Percentiles rank a stretch among this genome's conserved stretches.
These are phyloP conservation scores for Passer montanus DNA, from an alignment of 2,113 vertebrate species.

Conservation along the genomic window DNA sequence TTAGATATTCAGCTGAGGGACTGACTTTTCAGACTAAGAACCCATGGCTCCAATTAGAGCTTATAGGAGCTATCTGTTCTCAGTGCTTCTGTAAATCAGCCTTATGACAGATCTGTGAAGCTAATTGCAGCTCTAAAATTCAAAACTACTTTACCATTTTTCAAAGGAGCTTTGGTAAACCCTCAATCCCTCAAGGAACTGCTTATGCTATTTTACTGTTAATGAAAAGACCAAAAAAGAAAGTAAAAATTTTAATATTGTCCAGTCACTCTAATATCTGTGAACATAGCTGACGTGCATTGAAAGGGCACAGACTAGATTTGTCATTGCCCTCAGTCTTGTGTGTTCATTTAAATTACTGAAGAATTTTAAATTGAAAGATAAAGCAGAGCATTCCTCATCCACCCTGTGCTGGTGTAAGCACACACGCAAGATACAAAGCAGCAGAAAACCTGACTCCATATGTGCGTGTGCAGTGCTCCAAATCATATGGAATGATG, in stretches of 20 bases:
- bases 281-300: not conserved
- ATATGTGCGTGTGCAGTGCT: not conserved
- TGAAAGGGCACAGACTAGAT: not conserved
- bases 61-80: not conserved
- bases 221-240: not conserved
- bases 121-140: slow-evolving; percentile 23
- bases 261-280: not conserved
- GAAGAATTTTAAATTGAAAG: not conserved
- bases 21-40: not conserved
- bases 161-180: slow-evolving; percentile 18
- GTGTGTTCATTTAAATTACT: not conserved
- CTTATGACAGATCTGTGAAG: slow-evolving; percentile 10
- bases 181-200: not conserved
- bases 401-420: not conserved
- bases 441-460: not conserved
- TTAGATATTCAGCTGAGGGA: not conserved
- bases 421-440: not conserved
- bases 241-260: not conserved
- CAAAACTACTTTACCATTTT: slow-evolving; percentile 10
- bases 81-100: not conserved
- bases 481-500: not conserved
- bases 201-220: not conserved
- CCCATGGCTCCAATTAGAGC: not conserved
- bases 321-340: not conserved
- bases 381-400: not conserved